Conservation (phyloP, 2,888 invertebrate genomes). For the Cacoxenus indagator region DNA sequence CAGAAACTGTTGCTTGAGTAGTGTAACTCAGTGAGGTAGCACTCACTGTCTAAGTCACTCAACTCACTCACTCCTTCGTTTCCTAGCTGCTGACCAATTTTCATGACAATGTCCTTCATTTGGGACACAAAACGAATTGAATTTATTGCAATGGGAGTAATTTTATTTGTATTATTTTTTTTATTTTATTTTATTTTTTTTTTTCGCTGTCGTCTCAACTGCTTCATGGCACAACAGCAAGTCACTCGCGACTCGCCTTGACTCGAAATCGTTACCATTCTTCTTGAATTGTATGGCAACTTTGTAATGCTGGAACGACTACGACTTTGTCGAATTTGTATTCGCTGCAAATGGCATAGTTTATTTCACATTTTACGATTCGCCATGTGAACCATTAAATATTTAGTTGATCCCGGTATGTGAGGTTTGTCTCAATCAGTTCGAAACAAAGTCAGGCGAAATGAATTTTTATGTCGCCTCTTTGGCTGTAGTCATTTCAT, state of each 20-base stretch:
- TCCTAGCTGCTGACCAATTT: constrained; percentile 9
- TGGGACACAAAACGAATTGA: constrained; percentile 20
- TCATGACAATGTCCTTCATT: constrained; percentile 23
- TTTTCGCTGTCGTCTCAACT: too few relatives aligned
- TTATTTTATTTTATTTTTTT: not conserved
- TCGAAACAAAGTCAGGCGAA: not conserved
- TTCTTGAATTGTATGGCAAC: not conserved
- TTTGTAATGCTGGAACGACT: not conserved
- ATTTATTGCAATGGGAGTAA: constrained; percentile 18
- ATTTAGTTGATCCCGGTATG: constrained; percentile 7
- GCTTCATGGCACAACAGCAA: too few relatives aligned
- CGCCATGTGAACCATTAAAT: constrained; percentile 14
- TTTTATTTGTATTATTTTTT: not conserved
- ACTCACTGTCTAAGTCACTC: not conserved
- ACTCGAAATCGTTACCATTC: not conserved
- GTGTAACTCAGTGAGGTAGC: not conserved
- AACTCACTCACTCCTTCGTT: not conserved
- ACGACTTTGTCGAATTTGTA: constrained; percentile 1
- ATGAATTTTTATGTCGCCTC: too few relatives aligned
- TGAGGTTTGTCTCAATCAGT: not conserved
- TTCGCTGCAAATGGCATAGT: constrained; percentile 4
- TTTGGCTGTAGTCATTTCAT: too few relatives aligned
- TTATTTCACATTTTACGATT: constrained; percentile 15
- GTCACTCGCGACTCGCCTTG: too few relatives aligned
- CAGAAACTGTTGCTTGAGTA: not conserved